Base-by-base conservation (phyloP, 1,140 invertebrate species). In the Lepidurus arcticus region DNA sequence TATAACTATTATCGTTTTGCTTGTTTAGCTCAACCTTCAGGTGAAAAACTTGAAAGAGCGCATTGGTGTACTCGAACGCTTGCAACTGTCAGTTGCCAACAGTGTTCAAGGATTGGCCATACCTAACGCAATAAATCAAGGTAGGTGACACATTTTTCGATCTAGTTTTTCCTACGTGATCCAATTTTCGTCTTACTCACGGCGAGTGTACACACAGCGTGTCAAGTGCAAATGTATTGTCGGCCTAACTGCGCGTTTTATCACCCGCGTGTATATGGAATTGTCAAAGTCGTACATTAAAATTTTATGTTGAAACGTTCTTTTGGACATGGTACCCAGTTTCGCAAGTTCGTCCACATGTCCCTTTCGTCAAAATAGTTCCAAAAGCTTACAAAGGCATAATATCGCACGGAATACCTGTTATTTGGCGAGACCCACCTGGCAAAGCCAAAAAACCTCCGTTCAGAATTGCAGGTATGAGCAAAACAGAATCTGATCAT, bases 401-500 rank as follows among this genome's bases (percentile, higher is more conserved):
- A 73, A 76, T 80, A 44, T 79, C 65, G 47, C 80, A 79, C 75
- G 73, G 76, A 42, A 75, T 78, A 74, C 79, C 79, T 53, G 65
- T 81, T 73, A 79, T 81, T 43, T 77, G 77, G 78, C 74, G 74
- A 42, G 79, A 81, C 42, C 75, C 78, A 73, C 80, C 80, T 24
- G 76, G 78, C 44, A 79, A 76, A 74, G 73, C 53, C 73, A 79
- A 79, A 44, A 75, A 76, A 79, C 79, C 80, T 16, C 77, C 77
- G 43, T 80, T 81, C 77, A 81, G 80, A 75, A 79, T 81, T 13
- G 76, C 78, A 73, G 53, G 79, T 42, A 74, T 81, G 44, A 78
- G 21, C 45, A 34, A 34, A 21, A n/a, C 42, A 44, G 21, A 34
- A 45, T 9, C 42, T 44, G 21, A 3, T 34, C 34, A 34, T 34